These are phyloP conservation scores for Athrips mouffetella DNA, from an alignment of 2,888 invertebrate genomes.

Conservation along the genomic window DNA sequence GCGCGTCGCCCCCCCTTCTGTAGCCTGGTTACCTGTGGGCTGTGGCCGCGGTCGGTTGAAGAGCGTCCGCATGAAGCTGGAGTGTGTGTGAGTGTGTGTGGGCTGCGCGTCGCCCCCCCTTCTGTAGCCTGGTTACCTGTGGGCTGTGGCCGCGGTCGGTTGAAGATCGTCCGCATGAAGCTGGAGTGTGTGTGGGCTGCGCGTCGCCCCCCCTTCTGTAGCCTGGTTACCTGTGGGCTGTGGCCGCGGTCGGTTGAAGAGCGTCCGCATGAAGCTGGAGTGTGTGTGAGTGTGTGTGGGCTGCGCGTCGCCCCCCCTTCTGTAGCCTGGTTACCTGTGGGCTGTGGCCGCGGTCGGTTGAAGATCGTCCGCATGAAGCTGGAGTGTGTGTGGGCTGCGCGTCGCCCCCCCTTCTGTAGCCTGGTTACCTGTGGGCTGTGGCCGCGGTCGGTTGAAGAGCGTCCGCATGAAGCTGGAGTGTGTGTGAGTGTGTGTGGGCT, in stretches of 20 bases:
- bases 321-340: no score
- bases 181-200: constrained; percentile 38
- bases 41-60: constrained; percentile 49
- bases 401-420: no score
- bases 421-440: constrained; percentile 27
- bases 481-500: constrained; percentile 31
- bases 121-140: constrained; percentile 27
- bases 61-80: constrained; percentile 64
- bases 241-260: no score
- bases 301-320: no score
- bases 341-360: no score
- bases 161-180: constrained; percentile 69
- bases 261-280: no score
- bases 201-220: constrained; percentile 36
- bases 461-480: constrained; percentile 62
- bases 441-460: constrained; percentile 52
- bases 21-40: constrained; percentile 27
- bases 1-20: constrained; percentile 34
- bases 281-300: no score
- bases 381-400: no score
- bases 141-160: constrained; percentile 38
- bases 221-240: no score
- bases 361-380: no score
- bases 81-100: constrained; percentile 35
- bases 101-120: constrained; percentile 33